These are phyloP conservation scores for Philereme transversata DNA, from an alignment of 2,888 invertebrate genomes.

Conservation along the genomic window DNA sequence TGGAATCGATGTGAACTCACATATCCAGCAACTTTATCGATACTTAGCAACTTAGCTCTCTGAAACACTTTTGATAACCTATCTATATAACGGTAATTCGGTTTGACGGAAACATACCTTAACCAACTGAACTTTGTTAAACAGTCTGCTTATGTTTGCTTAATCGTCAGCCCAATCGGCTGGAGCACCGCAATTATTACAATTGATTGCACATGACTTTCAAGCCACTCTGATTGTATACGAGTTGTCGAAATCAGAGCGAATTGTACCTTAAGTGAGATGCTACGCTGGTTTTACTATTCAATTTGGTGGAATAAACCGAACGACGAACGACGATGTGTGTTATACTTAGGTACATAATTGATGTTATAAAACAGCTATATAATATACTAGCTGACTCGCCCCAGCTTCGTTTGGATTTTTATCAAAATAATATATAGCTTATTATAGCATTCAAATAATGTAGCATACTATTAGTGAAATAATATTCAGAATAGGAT, in stretches of 20 bases:
- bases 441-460: too few relatives aligned
- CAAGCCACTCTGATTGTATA: conserved; percentile 28
- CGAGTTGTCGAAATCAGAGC: conserved; percentile 21
- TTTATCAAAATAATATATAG: too few relatives aligned
- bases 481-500: too few relatives aligned
- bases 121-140: conserved; percentile 16
- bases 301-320: conserved; percentile 17
- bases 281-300: conserved; percentile 15
- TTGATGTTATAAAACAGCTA: too few relatives aligned
- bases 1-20: not conserved
- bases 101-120: not conserved
- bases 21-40: not conserved
- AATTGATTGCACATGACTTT: conserved; percentile 30
- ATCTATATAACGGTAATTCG: too few relatives aligned
- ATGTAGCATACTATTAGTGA: too few relatives aligned
- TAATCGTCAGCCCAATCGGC: conserved; percentile 21
- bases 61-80: not conserved
- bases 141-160: conserved; percentile 26
- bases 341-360: too few relatives aligned
- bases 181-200: conserved; percentile 28
- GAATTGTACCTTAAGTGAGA: conserved; percentile 21
- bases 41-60: not conserved
- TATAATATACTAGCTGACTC: too few relatives aligned
- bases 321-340: not conserved
- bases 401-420: too few relatives aligned